Conservation (phyloP, 1,140 invertebrate genomes). For the Myzus persicae region DNA sequence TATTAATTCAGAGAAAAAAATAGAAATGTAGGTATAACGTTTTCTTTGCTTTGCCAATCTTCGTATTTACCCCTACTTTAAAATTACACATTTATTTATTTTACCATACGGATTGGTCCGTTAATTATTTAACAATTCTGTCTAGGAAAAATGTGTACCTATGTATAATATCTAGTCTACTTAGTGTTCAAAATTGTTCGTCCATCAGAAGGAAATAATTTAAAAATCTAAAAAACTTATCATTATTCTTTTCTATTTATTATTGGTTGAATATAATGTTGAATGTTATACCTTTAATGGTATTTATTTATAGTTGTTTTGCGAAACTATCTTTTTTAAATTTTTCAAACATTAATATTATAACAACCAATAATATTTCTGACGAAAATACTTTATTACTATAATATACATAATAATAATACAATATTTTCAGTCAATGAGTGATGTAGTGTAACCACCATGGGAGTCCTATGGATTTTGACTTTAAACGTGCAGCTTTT, state of each 20-base stretch:
- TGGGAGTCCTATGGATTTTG: no score
- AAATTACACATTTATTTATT: no score
- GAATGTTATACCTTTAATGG: no score
- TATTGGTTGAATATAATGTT: no score
- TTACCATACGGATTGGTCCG: background rate
- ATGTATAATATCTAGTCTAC: background rate
- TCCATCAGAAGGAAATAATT: background rate
- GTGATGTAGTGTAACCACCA: no score
- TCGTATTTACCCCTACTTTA: no score
- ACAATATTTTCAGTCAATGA: no score
- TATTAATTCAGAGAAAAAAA: background rate
- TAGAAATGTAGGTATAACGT: background rate
- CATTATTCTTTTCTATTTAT: no score
- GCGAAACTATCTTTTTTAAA: background rate
- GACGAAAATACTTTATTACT: background rate
- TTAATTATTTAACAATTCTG: background rate
- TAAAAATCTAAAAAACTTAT: background rate
- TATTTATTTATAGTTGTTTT: no score
- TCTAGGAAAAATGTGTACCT: background rate
- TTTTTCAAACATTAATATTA: background rate
- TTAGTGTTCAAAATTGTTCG: background rate
- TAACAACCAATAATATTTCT: background rate
- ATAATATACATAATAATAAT: no score
- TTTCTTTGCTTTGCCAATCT: background rate
- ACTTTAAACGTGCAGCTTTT: no score